Evolutionary conservation across 30 jellyfish, hydroid and myxozoan genomes (phyloP).

Genomic region (Aurelia sp.): DNA sequence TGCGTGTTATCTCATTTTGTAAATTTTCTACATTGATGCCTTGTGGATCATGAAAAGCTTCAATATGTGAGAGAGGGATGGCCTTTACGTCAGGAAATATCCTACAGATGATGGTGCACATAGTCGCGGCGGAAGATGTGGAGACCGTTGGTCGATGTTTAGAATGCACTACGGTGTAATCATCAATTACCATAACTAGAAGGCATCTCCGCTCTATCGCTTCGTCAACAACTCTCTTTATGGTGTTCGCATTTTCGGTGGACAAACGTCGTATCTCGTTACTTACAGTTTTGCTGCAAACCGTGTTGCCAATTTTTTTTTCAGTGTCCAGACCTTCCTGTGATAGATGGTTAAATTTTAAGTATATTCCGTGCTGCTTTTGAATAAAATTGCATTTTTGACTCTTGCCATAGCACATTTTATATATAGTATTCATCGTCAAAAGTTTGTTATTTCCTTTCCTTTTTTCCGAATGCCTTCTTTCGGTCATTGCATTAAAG

Average conservation of each 20-base stretch:
- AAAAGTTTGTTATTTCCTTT: too few relatives aligned
- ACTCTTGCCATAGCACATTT: too few relatives aligned
- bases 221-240: neutral
- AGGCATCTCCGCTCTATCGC: constrained; percentile 18
- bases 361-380: constrained; percentile 19
- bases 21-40: neutral
- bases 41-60: neutral
- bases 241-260: neutral
- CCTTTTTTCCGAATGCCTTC: too few relatives aligned
- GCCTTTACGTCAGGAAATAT: neutral
- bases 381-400: constrained; percentile 14
- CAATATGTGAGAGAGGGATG: neutral
- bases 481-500: too few relatives aligned
- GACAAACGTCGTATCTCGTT: constrained; percentile 21
- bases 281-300: constrained; percentile 31
- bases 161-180: constrained; percentile 25
- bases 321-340: constrained; percentile 43
- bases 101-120: neutral
- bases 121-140: neutral
- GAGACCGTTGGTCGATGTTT: neutral
- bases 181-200: constrained; percentile 6
- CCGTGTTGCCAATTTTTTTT: constrained; percentile 30
- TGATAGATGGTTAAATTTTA: constrained; percentile 17
- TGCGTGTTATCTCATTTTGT: neutral
- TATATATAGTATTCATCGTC: too few relatives aligned